phyloP scores from a whole-genome alignment of 2,888 invertebrate species.

The Mactromeris polynyma region DNA sequence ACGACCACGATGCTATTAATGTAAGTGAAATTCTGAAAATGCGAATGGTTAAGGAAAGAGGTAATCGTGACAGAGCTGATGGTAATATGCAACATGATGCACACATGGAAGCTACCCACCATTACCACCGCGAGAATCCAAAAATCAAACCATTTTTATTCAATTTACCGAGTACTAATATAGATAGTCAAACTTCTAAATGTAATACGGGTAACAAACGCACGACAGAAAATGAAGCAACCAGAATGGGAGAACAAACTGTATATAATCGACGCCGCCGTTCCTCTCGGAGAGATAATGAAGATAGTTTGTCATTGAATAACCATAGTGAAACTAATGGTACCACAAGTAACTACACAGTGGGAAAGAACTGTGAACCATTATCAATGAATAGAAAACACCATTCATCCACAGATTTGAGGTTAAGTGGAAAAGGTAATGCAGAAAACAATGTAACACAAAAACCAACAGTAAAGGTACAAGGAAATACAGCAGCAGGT shows the following conservation, averaged over 20 bases:
- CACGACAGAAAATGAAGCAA: background rate
- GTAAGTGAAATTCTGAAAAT: constrained; percentile 59
- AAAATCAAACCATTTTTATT: constrained; percentile 22
- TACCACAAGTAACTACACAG: background rate
- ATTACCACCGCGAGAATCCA: background rate
- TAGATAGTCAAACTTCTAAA: background rate
- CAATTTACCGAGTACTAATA: background rate
- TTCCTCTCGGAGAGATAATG: background rate
- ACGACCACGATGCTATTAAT: constrained; percentile 48
- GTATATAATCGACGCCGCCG: background rate
- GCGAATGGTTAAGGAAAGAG: constrained; percentile 18
- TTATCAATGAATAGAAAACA: background rate
- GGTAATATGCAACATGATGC: background rate
- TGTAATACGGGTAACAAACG: background rate
- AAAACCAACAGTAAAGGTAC: background rate
- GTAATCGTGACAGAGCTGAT: background rate
- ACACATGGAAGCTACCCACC: background rate
- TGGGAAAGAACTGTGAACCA: background rate
- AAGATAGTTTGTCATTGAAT: background rate
- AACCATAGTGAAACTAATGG: background rate
- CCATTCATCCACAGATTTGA: background rate
- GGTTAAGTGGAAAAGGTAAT: background rate
- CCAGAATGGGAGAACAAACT: background rate
- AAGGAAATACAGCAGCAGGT: background rate
- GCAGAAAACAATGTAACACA: background rate